Base-by-base conservation (phyloP, 2,888 invertebrate genomes). In the Troides aeacus region DNA sequence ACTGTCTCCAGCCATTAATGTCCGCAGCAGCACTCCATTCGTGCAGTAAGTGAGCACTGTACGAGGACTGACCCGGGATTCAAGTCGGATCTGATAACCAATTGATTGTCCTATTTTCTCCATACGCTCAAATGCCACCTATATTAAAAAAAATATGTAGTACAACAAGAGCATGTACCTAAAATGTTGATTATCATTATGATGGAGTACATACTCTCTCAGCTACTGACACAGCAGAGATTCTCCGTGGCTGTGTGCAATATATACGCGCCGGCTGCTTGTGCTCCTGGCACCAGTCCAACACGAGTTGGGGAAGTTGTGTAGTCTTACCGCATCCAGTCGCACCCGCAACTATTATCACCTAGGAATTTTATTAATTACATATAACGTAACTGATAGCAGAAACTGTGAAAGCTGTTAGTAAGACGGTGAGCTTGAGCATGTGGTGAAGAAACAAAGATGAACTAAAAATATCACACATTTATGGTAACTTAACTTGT, bases 271-370 rank as follows among this genome's bases (percentile, higher is more conserved):
- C 97, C 0, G 94, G 94, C 77, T 93, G 93, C 69, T 94, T 93
- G 75, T 84, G 93, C 77, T 82, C 90, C 78, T 88, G 93, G 75
- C 93, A 95, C 85, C 97, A 94, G 78, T 99, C 97, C 73, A 99
- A 87, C 74, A 99, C 95, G 79, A 96, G 97, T 81, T 99, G 99
- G 0, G 99, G 99, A 58, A 99, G 94, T 93, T 99, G 99, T 0
- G 99, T 99, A 0, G 98, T 98, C 93, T 99, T 99, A 0, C 99
- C 99, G 68, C 97, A 97, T 0, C 98, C 99, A 0, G 99, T 98
- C 76, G 97, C 97, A 0, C 97, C 96, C 6, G 95, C 94, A 30
- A 98, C 94, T 74, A 96, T 94, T 30, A 96, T 84, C n/a, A 96
- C 95, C 92, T 94, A 82, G 0, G 68, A 70, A 15, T 39, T 3